Percentiles rank a stretch among this genome's conserved stretches.
phyloP scores from a whole-genome alignment of 2,113 vertebrate genomes.

The Percopsis transmontana region DNA sequence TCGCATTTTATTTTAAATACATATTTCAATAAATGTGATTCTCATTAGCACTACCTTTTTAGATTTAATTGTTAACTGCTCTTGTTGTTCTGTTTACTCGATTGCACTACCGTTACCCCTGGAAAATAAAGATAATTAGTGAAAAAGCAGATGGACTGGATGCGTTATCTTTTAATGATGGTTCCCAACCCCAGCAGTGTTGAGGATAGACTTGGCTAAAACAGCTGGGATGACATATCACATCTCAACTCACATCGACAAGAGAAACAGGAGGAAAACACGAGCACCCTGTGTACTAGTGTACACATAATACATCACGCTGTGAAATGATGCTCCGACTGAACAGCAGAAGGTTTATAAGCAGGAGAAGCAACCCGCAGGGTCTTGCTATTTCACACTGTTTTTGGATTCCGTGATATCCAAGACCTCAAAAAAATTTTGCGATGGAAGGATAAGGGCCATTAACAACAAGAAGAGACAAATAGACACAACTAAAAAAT shows the following conservation, averaged over 20 bases:
- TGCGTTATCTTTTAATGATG: conserved; percentile 46
- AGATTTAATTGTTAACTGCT: no score
- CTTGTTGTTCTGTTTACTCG: conserved; percentile 1
- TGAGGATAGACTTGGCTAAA: conserved; percentile 4
- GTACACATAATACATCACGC: conserved; percentile 24
- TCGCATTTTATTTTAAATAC: no score
- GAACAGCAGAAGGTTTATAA: conserved; percentile 34
- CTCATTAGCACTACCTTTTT: no score
- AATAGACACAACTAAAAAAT: conserved; percentile 23
- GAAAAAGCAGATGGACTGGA: conserved; percentile 52
- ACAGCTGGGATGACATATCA: conserved; percentile 30
- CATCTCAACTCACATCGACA: conserved; percentile 8
- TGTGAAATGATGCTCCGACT: conserved; percentile 28
- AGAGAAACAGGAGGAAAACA: conserved; percentile 23
- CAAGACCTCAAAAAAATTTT: conserved; percentile 28
- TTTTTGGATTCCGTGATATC: conserved; percentile 26
- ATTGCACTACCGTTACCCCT: background rate
- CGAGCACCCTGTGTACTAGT: conserved; percentile 10
- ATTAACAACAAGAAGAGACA: conserved; percentile 29
- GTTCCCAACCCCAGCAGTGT: conserved; percentile 24
- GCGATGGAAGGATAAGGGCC: conserved; percentile 14
- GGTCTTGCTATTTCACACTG: conserved; percentile 17
- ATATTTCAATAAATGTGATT: no score
- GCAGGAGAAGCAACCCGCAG: conserved; percentile 41
- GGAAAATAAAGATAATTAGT: conserved; percentile 56